phyloP scores from a whole-genome alignment of 2,888 invertebrate genomes.

The Drosophila mulleri region DNA sequence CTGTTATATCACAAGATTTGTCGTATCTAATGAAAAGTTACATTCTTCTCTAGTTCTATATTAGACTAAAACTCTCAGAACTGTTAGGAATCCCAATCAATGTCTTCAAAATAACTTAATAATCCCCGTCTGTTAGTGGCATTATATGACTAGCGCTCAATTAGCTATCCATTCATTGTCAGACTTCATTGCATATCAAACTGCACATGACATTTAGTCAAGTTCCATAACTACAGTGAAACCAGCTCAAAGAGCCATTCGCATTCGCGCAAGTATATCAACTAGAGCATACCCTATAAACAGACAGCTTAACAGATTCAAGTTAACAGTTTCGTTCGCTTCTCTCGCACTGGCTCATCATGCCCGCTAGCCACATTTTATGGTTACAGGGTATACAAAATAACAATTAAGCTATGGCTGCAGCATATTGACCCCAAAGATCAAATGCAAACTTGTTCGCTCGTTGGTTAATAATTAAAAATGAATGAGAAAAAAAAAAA shows the following conservation, averaged over 20 bases:
- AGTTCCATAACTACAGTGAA: slow-evolving; percentile 6
- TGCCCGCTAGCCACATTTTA: neutral
- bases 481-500: slow-evolving; percentile 25
- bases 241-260: neutral
- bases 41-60: neutral
- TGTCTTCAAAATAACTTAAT: slow-evolving; percentile 28
- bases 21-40: no score
- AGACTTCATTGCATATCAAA: slow-evolving; percentile 16
- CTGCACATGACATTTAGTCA: slow-evolving; percentile 33
- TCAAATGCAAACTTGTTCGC: slow-evolving; percentile 81
- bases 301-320: no score
- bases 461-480: slow-evolving; percentile 65
- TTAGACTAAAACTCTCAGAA: neutral
- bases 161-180: slow-evolving; percentile 18
- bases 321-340: no score
- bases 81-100: neutral
- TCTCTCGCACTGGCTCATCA: neutral
- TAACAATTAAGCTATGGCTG: slow-evolving; percentile 76
- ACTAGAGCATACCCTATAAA: slow-evolving; percentile 17
- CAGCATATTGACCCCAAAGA: slow-evolving; percentile 78
- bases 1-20: neutral
- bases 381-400: slow-evolving; percentile 26
- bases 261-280: neutral
- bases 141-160: slow-evolving; percentile 12
- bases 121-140: neutral